Evolutionary conservation across 2,888 invertebrate genomes (phyloP).

Genomic region (Troides aeacus): DNA sequence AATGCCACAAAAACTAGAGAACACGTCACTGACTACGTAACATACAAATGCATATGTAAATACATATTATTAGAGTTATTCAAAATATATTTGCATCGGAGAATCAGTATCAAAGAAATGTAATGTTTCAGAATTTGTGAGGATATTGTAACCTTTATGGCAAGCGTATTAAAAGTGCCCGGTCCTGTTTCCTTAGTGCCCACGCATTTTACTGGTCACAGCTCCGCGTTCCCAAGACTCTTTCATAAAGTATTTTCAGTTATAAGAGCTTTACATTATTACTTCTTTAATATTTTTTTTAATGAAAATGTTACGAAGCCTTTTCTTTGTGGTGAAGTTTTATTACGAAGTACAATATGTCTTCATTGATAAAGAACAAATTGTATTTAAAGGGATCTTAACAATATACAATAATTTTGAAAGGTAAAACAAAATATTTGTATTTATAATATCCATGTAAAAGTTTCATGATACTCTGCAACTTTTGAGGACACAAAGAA

Average conservation of each 20-base stretch:
- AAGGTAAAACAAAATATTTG: too few relatives aligned
- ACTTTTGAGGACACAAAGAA: too few relatives aligned
- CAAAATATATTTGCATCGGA: too few relatives aligned
- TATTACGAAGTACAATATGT: neutral
- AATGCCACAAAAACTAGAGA: too few relatives aligned
- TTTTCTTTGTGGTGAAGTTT: neutral
- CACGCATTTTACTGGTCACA: neutral
- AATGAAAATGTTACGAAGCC: slow-evolving; percentile 1
- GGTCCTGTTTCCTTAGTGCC: slow-evolving; percentile 7
- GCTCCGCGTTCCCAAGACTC: neutral
- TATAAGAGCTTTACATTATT: neutral
- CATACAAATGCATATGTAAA: too few relatives aligned
- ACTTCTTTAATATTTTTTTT: neutral
- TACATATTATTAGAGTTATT: too few relatives aligned
- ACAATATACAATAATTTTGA: neutral
- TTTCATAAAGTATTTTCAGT: slow-evolving; percentile 1
- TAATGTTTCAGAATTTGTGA: neutral
- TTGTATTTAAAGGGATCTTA: neutral
- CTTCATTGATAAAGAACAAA: neutral
- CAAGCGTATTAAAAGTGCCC: neutral
- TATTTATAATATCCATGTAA: too few relatives aligned
- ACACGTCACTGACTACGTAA: too few relatives aligned
- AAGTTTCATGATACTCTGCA: too few relatives aligned
- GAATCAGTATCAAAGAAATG: neutral
- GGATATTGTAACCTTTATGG: slow-evolving; percentile 1